Evolutionary conservation across 2,113 vertebrate genomes (phyloP), one percentile per base, ranked within the genome.

Genomic region (rat (Rattus norvegicus)): DNA sequence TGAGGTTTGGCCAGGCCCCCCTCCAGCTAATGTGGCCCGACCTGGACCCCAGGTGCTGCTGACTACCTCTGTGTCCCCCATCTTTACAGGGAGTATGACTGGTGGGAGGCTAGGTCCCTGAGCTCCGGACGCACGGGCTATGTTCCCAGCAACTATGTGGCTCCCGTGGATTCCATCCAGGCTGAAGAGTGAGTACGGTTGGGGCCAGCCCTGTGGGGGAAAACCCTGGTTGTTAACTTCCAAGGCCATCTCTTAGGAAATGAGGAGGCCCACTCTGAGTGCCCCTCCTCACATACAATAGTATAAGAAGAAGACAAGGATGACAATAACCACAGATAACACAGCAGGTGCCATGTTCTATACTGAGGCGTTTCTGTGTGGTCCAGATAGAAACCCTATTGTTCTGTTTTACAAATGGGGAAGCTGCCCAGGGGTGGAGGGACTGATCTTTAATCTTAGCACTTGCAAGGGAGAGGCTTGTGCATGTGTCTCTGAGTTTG

Each of bases 121-220:
- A 99, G 99, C 98, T 99, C 99, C 0, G 99, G 99, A 59, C 95
- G 97, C 24, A 99, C 99, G 0, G 99, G 99, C 88, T 99, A 99
- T 97, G 99, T 99, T 97, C 99, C 99, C 96, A 99, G 99, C 98
- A 99, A 99, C 98, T 99, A 99, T 0, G 99, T 99, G 94, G 99
- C 99, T 59, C 99, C 99, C 1, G 99, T 99, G 80, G 99, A 99
- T 97, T 99, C 99, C 36, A 99, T 99, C 98, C 99, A 99, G 97
- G 99, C 99, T 12, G 99, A 99, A 97, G 99, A 99, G 99, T 99
- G 97, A 99, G 99, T 98, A 67, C 26, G 24, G 43, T 2, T 47
- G 20, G 30, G 49, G 84, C n/a, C n/a, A 67, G 30, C n/a, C 28
- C 36, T n/a, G 13, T 9, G 43, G 83, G 83, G 16, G 4, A 30